phyloP scores from a whole-genome alignment of 2,888 invertebrate species.

The Lamellibrachia satsuma region DNA sequence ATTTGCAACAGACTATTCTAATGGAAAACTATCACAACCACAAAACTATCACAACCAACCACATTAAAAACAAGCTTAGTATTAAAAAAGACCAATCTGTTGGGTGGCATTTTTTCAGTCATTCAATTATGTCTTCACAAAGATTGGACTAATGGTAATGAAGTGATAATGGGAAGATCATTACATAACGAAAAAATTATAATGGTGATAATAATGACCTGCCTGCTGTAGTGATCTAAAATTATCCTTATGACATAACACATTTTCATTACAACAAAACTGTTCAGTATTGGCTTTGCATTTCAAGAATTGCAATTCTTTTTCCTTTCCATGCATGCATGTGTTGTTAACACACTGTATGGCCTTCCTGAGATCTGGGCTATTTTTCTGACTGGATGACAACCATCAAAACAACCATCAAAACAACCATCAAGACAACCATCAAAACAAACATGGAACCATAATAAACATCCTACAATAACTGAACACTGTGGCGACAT shows the following conservation, averaged over 20 bases:
- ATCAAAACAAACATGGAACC: no score
- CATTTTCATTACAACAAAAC: neutral
- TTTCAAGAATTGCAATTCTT: neutral
- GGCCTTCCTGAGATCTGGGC: neutral
- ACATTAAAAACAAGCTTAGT: neutral
- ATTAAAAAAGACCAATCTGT: neutral
- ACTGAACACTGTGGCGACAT: no score
- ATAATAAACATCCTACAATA: no score
- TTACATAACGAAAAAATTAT: neutral
- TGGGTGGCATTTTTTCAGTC: neutral
- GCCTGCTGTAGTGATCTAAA: neutral
- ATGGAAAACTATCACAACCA: neutral
- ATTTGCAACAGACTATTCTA: neutral
- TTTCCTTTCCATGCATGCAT: neutral
- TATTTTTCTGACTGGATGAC: no score
- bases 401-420: no score
- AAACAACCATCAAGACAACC: no score
- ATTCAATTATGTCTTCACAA: no score
- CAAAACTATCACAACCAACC: slow-evolving; percentile 2
- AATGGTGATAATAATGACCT: neutral
- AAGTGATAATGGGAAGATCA: no score
- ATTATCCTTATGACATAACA: neutral
- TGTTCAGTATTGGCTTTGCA: neutral
- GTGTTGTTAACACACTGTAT: neutral
- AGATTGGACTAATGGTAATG: no score